Conservation (phyloP, 2,888 invertebrate species). For the Nezara viridula region DNA sequence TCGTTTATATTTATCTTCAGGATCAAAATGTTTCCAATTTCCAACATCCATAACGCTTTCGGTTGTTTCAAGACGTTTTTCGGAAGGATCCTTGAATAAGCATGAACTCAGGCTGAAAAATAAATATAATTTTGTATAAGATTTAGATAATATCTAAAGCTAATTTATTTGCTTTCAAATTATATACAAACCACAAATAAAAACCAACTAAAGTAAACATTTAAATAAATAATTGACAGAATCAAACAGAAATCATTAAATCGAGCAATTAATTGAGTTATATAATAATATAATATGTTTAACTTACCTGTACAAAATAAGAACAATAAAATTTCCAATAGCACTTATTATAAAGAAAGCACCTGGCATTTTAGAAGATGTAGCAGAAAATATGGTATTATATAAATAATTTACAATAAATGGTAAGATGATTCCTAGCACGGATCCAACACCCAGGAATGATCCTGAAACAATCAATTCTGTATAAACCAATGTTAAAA, state of each 20-base stretch:
- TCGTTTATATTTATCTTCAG: constrained; percentile 12
- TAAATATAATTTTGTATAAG: no score
- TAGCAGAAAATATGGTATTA: constrained; percentile 28
- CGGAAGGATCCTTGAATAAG: background rate
- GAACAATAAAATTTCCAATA: background rate
- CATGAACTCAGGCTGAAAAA: constrained; percentile 22
- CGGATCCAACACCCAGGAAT: background rate
- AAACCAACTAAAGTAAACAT: no score
- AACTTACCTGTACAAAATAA: background rate
- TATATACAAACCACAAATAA: no score
- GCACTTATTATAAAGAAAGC: constrained; percentile 44
- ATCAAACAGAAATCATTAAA: no score
- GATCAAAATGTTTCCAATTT: background rate
- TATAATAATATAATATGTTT: background rate
- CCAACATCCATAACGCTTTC: background rate
- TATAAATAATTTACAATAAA: background rate
- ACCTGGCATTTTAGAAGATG: constrained; percentile 10
- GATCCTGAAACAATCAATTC: background rate
- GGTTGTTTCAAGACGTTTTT: background rate
- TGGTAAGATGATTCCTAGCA: background rate
- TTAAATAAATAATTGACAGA: background rate
- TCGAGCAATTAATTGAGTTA: background rate
- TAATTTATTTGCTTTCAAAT: no score
- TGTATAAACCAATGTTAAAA: background rate
- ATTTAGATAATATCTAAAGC: no score